Evolutionary conservation across 2,888 invertebrate genomes (phyloP).

Genomic region (Oasisia sp.): DNA sequence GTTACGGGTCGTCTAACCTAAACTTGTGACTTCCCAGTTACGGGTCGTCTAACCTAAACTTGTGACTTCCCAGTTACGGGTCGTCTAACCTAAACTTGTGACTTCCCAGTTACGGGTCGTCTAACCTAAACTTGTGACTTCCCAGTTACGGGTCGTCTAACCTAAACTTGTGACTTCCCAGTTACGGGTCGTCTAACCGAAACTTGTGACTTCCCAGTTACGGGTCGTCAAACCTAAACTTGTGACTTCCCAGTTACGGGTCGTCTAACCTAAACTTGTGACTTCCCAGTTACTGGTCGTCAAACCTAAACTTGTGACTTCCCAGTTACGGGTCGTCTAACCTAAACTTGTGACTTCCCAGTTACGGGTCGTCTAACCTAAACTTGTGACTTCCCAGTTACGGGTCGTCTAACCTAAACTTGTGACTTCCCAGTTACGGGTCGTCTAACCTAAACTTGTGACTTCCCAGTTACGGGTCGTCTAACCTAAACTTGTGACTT

Average conservation of each 20-base stretch:
- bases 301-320: neutral
- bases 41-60: too few species aligned
- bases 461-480: neutral
- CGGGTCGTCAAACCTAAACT: neutral
- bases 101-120: neutral
- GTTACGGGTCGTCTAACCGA: too few species aligned
- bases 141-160: too few species aligned
- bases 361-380: too few species aligned
- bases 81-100: neutral
- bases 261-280: neutral
- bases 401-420: too few species aligned
- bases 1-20: neutral
- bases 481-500: too few species aligned
- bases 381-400: neutral
- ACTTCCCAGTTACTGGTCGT: neutral
- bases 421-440: neutral
- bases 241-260: neutral
- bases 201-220: neutral
- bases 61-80: neutral
- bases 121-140: too few species aligned
- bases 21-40: too few species aligned
- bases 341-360: too few species aligned
- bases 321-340: neutral
- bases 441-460: neutral
- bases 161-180: neutral